A percentile compares a stretch with the other conserved stretches of the same genome.
phyloP scores from a whole-genome alignment of 2,888 invertebrate genomes.

The Elmis aenea region DNA sequence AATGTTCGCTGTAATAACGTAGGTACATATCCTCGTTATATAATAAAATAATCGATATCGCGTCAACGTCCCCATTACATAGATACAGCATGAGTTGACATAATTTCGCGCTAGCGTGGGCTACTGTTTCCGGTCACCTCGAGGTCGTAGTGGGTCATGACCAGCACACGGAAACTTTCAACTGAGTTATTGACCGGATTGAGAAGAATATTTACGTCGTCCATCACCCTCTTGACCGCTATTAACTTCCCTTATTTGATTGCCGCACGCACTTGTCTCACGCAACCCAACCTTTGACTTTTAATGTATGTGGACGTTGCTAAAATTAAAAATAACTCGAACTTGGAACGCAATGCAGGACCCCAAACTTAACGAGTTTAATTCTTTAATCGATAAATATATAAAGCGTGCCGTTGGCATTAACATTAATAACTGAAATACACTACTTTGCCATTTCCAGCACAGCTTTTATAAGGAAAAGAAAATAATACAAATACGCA shows the following conservation, averaged over 20 bases:
- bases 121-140: slow-evolving; percentile 21
- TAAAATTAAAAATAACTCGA: too few species aligned
- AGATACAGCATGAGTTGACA: slow-evolving; percentile 26
- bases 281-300: background rate
- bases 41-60: slow-evolving; percentile 18
- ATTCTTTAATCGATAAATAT: too few species aligned
- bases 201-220: slow-evolving; percentile 11
- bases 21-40: too few species aligned
- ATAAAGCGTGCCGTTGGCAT: too few species aligned
- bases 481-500: too few species aligned
- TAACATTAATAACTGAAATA: too few species aligned
- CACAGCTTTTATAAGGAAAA: too few species aligned
- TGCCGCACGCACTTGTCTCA: slow-evolving; percentile 9
- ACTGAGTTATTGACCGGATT: slow-evolving; percentile 16
- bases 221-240: background rate
- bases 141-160: slow-evolving; percentile 26
- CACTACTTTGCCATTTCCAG: too few species aligned
- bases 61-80: slow-evolving; percentile 23
- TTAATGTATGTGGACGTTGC: too few species aligned
- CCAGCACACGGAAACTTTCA: slow-evolving; percentile 20
- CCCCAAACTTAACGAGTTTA: too few species aligned
- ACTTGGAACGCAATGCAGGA: too few species aligned
- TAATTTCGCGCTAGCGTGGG: slow-evolving; percentile 24
- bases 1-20: too few species aligned
- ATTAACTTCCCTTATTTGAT: slow-evolving; percentile 10